Conservation (phyloP, 2,113 vertebrate species). For the Nothobranchius kuhntae region DNA sequence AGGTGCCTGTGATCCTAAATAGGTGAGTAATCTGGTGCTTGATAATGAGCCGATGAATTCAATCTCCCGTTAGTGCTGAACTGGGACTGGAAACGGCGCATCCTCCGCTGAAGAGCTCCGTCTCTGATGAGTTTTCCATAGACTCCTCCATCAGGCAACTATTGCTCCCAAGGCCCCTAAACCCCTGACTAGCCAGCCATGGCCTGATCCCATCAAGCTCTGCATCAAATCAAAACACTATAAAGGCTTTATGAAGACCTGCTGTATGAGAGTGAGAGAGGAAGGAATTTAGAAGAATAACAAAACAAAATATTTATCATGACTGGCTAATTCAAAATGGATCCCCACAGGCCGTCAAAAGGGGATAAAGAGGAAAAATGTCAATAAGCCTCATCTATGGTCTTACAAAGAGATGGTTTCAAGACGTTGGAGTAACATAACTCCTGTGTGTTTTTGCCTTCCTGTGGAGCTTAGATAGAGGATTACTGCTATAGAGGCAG, state of each 20-base stretch:
- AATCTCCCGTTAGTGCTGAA: conserved; percentile 74
- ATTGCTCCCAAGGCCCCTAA: conserved; percentile 66
- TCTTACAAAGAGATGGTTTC: conserved; percentile 70
- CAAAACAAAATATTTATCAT: conserved; percentile 54
- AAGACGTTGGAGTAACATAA: conserved; percentile 69
- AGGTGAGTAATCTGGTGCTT: conserved; percentile 65
- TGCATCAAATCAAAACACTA: conserved; percentile 76
- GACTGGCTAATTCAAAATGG: conserved; percentile 80
- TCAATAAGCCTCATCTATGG: conserved; percentile 71
- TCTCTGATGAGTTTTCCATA: conserved; percentile 66
- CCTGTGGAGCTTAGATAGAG: conserved; percentile 72
- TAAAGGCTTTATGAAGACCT: conserved; percentile 74
- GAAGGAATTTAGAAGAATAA: conserved; percentile 33
- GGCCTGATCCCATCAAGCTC: conserved; percentile 67
- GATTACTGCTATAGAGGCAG: conserved; percentile 75
- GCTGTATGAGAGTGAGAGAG: conserved; percentile 41
- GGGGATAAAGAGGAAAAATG: conserved; percentile 62
- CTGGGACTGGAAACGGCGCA: conserved; percentile 66
- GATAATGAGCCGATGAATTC: conserved; percentile 76
- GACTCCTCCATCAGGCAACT: conserved; percentile 68
- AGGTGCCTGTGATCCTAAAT: conserved; percentile 65
- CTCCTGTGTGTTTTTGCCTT: conserved; percentile 70
- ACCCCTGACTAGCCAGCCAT: conserved; percentile 65
- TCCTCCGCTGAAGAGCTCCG: conserved; percentile 55
- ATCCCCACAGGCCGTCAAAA: conserved; percentile 72